Percentiles rank a stretch among this genome's conserved stretches.
Conservation (phyloP, 1,140 invertebrate species). For the Polypedilum pembai region DNA sequence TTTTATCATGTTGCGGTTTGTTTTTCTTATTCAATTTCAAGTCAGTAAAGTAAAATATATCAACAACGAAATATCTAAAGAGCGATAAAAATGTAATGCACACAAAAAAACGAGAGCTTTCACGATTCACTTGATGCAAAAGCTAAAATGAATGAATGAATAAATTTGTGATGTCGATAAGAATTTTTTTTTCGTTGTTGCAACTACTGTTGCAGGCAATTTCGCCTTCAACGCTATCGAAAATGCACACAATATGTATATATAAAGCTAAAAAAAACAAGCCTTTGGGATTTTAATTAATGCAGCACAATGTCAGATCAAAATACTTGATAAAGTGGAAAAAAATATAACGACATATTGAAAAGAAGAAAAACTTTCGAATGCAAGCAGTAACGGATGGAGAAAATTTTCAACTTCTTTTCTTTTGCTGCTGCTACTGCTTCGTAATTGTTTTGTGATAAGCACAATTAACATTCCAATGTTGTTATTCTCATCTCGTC, state of each 20-base stretch:
- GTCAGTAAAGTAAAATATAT: background rate
- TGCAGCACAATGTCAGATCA: slow-evolving; percentile 17
- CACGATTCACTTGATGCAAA: slow-evolving; percentile 10
- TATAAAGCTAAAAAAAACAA: background rate
- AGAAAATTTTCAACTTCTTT: background rate
- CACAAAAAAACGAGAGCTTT: background rate
- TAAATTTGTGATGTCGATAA: background rate
- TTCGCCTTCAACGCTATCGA: background rate
- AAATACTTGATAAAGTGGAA: slow-evolving; percentile 4
- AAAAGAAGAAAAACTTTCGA: slow-evolving; percentile 4
- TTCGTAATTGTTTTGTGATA: slow-evolving; percentile 16
- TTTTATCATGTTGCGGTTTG: too few relatives aligned
- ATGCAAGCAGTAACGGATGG: slow-evolving; percentile 1
- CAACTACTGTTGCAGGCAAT: background rate
- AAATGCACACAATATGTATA: background rate
- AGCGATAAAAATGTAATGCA: slow-evolving; percentile 6
- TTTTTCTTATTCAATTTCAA: too few relatives aligned
- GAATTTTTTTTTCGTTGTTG: background rate
- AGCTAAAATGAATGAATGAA: slow-evolving; percentile 6
- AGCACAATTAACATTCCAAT: slow-evolving; percentile 8
- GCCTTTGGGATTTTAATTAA: slow-evolving; percentile 13
- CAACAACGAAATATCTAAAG: slow-evolving; percentile 10
- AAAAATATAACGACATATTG: slow-evolving; percentile 13
- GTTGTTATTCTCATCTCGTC: background rate
- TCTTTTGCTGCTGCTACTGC: background rate